Evolutionary conservation across 2,888 invertebrate genomes (phyloP).

Genomic region (Orchesella flavescens): DNA sequence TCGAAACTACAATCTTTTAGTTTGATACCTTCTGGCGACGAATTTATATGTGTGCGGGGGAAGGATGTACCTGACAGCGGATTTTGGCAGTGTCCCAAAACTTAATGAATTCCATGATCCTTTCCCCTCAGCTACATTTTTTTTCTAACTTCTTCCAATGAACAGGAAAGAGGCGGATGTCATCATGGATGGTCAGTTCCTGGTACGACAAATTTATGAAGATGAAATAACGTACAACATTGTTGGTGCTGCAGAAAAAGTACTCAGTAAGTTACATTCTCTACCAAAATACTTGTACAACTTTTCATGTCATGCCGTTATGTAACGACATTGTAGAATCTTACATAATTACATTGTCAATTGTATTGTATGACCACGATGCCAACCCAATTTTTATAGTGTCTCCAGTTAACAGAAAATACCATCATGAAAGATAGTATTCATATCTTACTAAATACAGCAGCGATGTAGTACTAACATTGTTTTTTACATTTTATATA

Average conservation of each 20-base stretch:
- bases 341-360: background rate
- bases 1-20: no score
- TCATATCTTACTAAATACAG: background rate
- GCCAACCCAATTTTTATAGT: no score
- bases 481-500: no score
- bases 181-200: constrained; percentile 94
- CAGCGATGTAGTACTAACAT: no score
- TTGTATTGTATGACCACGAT: background rate
- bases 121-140: constrained; percentile 22
- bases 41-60: background rate
- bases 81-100: constrained; percentile 49
- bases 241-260: constrained; percentile 92
- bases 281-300: background rate
- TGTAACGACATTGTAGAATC: no score
- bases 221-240: constrained; percentile 96
- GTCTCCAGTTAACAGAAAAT: background rate
- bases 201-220: constrained; percentile 95
- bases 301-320: background rate
- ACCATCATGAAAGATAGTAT: background rate
- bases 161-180: constrained; percentile 92
- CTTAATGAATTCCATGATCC: constrained; percentile 60
- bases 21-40: background rate
- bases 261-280: constrained; percentile 83
- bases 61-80: constrained; percentile 27
- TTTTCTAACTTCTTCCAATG: constrained; percentile 24